Conservation (phyloP, 2,797 vertebrate species). For the Coluber constrictor region DNA sequence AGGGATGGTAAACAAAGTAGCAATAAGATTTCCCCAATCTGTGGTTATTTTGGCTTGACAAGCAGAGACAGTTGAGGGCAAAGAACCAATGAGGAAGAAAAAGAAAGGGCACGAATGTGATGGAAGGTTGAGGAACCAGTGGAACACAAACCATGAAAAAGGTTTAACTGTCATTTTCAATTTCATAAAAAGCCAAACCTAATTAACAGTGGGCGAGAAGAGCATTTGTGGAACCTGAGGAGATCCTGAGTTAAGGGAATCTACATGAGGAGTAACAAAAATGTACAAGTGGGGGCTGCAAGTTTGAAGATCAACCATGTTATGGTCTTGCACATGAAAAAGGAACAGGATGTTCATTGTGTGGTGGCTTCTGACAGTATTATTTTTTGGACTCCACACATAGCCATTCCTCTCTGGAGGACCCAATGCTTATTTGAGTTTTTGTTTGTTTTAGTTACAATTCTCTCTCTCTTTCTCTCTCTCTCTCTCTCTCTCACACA, state of each 20-base stretch:
- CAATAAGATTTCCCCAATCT: not conserved
- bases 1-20: not conserved
- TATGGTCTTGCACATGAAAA: not conserved
- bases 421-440: not conserved
- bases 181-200: not conserved
- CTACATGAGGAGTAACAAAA: not conserved
- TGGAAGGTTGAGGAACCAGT: not conserved
- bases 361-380: not conserved
- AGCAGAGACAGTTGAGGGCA: not conserved
- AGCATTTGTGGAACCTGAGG: not conserved
- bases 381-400: not conserved
- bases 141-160: not conserved
- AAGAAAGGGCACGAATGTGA: not conserved
- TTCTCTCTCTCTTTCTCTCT: too few species aligned
- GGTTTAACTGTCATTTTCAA: not conserved
- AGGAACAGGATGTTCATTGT: not conserved
- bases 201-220: not conserved
- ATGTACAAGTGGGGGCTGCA: not conserved
- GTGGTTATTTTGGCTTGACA: not conserved
- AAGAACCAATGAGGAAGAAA: not conserved
- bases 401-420: not conserved
- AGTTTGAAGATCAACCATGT: not conserved
- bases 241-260: not conserved
- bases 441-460: not conserved
- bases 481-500: not conserved